Conservation (phyloP, 2,888 invertebrate species). For the Pheosia gnoma region DNA sequence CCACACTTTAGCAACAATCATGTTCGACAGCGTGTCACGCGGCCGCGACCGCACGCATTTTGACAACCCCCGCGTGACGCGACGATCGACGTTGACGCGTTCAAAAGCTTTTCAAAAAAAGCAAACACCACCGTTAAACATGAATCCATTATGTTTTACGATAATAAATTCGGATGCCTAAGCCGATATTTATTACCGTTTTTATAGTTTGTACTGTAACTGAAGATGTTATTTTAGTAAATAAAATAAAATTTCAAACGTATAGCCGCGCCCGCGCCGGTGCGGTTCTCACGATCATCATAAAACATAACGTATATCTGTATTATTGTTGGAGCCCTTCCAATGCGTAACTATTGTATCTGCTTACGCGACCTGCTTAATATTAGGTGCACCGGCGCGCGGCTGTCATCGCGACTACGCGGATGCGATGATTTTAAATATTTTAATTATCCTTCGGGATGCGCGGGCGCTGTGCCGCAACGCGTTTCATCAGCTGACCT, state of each 20-base stretch:
- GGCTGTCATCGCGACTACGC: slow-evolving; percentile 6
- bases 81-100: slow-evolving; percentile 33
- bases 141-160: slow-evolving; percentile 54
- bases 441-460: slow-evolving; percentile 35
- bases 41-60: slow-evolving; percentile 15
- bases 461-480: slow-evolving; percentile 45
- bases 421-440: slow-evolving; percentile 10
- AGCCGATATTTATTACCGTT: slow-evolving; percentile 62
- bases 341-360: slow-evolving; percentile 55
- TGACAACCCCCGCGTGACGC: slow-evolving; percentile 33
- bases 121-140: slow-evolving; percentile 32
- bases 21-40: slow-evolving; percentile 36
- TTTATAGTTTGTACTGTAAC: slow-evolving; percentile 61
- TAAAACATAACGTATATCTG: slow-evolving; percentile 55
- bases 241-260: slow-evolving; percentile 60
- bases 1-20: slow-evolving; percentile 40
- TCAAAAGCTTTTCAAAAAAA: slow-evolving; percentile 37
- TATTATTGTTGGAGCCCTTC: slow-evolving; percentile 70
- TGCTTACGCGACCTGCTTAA: slow-evolving; percentile 42
- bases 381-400: slow-evolving; percentile 31
- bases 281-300: slow-evolving; percentile 54
- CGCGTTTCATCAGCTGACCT: slow-evolving; percentile 72
- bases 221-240: slow-evolving; percentile 73
- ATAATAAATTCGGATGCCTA: slow-evolving; percentile 57
- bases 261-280: slow-evolving; percentile 37